phyloP scores from a whole-genome alignment of 2,888 invertebrate species.

The Dicyrtoma fusca region DNA sequence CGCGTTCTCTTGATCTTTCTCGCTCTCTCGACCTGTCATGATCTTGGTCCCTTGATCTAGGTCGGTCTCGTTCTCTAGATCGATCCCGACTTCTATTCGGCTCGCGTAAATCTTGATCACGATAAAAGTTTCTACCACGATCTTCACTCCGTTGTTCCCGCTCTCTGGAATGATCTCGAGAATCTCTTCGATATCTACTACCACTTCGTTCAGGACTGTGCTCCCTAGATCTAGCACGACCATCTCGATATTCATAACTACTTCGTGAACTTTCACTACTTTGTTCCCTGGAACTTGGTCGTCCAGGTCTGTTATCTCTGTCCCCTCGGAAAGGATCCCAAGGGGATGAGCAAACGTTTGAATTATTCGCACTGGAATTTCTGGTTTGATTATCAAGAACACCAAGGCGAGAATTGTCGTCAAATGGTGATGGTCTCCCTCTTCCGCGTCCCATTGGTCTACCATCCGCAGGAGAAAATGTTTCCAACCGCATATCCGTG shows the following conservation, averaged over 20 bases:
- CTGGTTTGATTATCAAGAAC: background rate
- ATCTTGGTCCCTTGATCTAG: background rate
- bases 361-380: background rate
- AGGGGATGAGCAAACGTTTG: background rate
- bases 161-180: no score
- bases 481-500: conserved; percentile 34
- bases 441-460: conserved; percentile 17
- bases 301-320: background rate
- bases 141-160: background rate
- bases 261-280: background rate
- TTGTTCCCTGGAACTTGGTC: conserved; percentile 5
- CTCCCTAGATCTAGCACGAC: conserved; percentile 8
- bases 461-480: background rate
- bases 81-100: background rate
- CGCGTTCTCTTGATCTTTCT: background rate
- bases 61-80: conserved; percentile 1
- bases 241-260: no score
- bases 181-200: no score
- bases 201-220: background rate
- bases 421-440: background rate
- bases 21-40: background rate
- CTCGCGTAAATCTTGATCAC: conserved; percentile 33
- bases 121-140: conserved; percentile 2
- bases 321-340: conserved; percentile 5
- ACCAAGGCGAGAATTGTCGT: background rate